Evolutionary conservation across 1,140 invertebrate species (phyloP).

Genomic region (Drosophila bocqueti): DNA sequence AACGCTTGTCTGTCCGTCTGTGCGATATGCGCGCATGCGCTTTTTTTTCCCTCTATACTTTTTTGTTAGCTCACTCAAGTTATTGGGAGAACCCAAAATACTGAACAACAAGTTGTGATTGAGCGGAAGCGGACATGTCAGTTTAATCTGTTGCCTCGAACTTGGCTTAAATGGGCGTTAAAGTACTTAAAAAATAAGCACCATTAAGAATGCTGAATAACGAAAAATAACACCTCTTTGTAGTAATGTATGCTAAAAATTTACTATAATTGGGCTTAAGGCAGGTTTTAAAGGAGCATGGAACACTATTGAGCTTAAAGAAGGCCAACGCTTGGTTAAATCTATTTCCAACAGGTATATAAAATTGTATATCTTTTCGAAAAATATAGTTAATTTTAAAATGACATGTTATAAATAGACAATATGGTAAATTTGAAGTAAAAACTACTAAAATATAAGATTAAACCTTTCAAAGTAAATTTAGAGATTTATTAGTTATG

Average conservation of each 20-base stretch:
- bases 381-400: not conserved
- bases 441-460: not conserved
- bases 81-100: constrained; percentile 27
- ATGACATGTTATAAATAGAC: not conserved
- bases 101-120: constrained; percentile 25
- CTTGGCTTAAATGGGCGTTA: constrained; percentile 11
- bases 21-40: constrained; percentile 19
- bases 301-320: not conserved
- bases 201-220: not conserved
- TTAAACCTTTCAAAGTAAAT: not conserved
- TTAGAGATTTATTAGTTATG: not conserved
- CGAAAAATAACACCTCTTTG: not conserved
- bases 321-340: not conserved
- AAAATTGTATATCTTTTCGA: not conserved
- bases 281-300: not conserved
- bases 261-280: not conserved
- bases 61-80: not conserved
- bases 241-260: not conserved
- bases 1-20: constrained; percentile 23
- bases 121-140: constrained; percentile 15
- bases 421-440: not conserved
- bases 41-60: not conserved
- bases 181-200: constrained; percentile 2
- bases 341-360: not conserved
- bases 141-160: constrained; percentile 20